Evolutionary conservation across 2,888 invertebrate species (phyloP), one percentile per base, ranked within the genome.

Genomic region (Myopa tessellatipennis): DNA sequence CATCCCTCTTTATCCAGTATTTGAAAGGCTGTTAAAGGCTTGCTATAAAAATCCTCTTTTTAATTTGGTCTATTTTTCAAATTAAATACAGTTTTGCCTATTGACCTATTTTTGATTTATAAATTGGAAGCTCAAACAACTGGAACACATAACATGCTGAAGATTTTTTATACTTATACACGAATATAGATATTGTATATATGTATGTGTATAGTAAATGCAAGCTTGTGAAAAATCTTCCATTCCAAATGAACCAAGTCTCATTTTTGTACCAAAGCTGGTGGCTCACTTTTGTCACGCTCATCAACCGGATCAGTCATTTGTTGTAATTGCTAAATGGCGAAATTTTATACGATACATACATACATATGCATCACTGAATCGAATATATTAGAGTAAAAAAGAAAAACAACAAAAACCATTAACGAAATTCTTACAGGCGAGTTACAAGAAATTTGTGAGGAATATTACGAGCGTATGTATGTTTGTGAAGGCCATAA

Each of bases 401-500:
- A 98, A 96, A 97, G 97, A 95, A 91, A 90, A 26, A 86, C 86
- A 79, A 82, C 79, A 36, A 16, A 65, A 65, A 81, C 78, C 68
- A 77, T 34, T 77, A 75, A 80, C 78, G 74, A 78, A 76, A 82
- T 83, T 84, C 83, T 84, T 89, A 81, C 89, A 90, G 90, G 87
- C 87, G 89, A 93, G 91, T 94, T 97, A 93, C 95, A 95, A 94
- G 94, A 93, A 93, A 95, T 97, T 93, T 94, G 95, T 93, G 94
- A 96, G 94, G 95, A 96, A 92, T 96, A 98, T 94, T 95, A 95
- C 94, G 95, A 96, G 91, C 96, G 97, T 93, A 94, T 98, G 94
- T 95, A 95, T 94, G 93, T 94, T 92, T 96, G 98, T 94, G 98
- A 98, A 94, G 95, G 96, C 93, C 97, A 97, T 93, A 98, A 98